A percentile compares a stretch with the other conserved stretches of the same genome.
Conservation (phyloP, 2,797 vertebrate genomes). For the Gymnoscopelus braueri region DNA sequence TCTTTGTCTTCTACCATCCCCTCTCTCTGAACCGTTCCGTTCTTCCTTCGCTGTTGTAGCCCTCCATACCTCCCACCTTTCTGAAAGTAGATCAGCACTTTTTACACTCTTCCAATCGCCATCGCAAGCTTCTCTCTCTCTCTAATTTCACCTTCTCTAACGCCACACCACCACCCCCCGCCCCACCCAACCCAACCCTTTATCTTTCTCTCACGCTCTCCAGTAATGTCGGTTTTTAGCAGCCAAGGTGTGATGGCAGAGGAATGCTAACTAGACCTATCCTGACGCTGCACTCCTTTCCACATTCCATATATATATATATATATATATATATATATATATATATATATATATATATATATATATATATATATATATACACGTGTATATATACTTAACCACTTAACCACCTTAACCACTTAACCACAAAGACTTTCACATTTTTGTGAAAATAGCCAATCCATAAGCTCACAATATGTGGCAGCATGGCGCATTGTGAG, state of each 20-base stretch:
- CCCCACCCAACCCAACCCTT: not conserved
- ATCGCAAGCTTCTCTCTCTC: not conserved
- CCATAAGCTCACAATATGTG: too few relatives aligned
- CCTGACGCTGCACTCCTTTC: slow-evolving; percentile 57
- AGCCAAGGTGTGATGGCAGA: slow-evolving; percentile 38
- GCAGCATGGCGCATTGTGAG: too few relatives aligned
- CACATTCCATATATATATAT: slow-evolving; percentile 46
- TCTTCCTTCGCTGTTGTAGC: too few relatives aligned
- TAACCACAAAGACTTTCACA: too few relatives aligned
- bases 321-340: slow-evolving; percentile 39
- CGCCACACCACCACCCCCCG: not conserved
- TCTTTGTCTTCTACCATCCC: not conserved
- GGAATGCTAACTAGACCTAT: slow-evolving; percentile 70
- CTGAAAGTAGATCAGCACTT: too few relatives aligned
- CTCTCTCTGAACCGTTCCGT: not conserved
- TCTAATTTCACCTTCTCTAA: not conserved
- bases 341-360: too few relatives aligned
- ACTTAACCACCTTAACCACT: too few relatives aligned
- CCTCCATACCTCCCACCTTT: too few relatives aligned
- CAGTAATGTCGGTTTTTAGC: slow-evolving; percentile 52
- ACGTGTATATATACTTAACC: too few relatives aligned
- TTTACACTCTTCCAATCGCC: too few relatives aligned
- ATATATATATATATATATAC: too few relatives aligned
- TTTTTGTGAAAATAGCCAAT: too few relatives aligned
- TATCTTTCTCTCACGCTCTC: slow-evolving; percentile 23